phyloP scores from a whole-genome alignment of 2,888 invertebrate genomes.

The Lamellibrachia satsuma region DNA sequence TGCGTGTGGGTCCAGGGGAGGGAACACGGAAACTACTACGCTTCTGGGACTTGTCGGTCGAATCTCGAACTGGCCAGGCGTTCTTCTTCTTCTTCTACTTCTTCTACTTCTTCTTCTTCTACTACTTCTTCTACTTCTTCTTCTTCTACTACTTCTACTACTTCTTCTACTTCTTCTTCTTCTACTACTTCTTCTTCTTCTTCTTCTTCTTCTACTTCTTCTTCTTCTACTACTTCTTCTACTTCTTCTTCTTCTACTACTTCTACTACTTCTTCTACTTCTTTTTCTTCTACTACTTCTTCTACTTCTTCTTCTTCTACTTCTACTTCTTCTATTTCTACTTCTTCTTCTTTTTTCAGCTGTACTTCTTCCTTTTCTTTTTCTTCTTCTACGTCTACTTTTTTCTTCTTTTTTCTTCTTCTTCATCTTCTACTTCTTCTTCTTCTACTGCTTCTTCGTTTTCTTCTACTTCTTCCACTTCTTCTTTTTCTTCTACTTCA shows the following conservation, averaged over 20 bases:
- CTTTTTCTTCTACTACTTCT: neutral
- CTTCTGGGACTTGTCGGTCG: neutral
- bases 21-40: neutral
- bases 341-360: neutral
- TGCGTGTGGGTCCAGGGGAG: neutral
- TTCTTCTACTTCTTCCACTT: neutral
- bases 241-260: slow-evolving; percentile 8
- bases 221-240: slow-evolving; percentile 13
- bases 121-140: slow-evolving; percentile 19
- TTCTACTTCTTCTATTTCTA: slow-evolving; percentile 20
- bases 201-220: slow-evolving; percentile 13
- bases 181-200: neutral
- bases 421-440: neutral
- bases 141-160: slow-evolving; percentile 21
- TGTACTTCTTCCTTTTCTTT: slow-evolving; percentile 7
- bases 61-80: neutral
- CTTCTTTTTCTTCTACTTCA: neutral
- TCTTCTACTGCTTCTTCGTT: neutral
- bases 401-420: neutral
- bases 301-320: slow-evolving; percentile 21
- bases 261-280: neutral
- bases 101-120: slow-evolving; percentile 21
- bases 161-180: slow-evolving; percentile 17
- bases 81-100: slow-evolving; percentile 21
- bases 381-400: slow-evolving; percentile 23